phyloP scores from a whole-genome alignment of 2,113 vertebrate species.

The Anarrhichthys ocellatus region DNA sequence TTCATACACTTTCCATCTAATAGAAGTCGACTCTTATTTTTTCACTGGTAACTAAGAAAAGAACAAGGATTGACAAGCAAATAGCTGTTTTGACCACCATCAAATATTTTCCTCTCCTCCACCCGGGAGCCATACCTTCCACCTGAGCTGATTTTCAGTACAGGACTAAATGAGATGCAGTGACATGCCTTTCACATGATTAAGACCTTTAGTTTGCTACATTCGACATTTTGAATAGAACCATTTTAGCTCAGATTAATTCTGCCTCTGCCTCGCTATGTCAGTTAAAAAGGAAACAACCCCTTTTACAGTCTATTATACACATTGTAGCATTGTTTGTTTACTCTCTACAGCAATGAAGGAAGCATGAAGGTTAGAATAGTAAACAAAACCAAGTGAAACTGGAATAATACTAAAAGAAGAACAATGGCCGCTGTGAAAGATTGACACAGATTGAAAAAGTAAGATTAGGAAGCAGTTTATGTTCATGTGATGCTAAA shows the following conservation, averaged over 20 bases:
- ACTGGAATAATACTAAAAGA: not conserved
- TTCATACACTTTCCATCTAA: slow-evolving; percentile 38
- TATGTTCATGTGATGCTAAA: not conserved
- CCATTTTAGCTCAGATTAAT: slow-evolving; percentile 31
- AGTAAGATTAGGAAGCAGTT: not conserved
- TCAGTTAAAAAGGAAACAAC: slow-evolving; percentile 17
- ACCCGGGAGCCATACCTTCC: slow-evolving; percentile 11
- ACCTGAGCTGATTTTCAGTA: slow-evolving; percentile 26
- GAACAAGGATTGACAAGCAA: slow-evolving; percentile 4
- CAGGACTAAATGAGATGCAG: slow-evolving; percentile 50
- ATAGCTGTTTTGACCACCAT: slow-evolving; percentile 26
- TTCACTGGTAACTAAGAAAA: not conserved
- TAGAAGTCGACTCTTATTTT: slow-evolving; percentile 26
- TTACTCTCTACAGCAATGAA: not conserved
- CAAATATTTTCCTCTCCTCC: slow-evolving; percentile 23
- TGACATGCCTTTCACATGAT: slow-evolving; percentile 43
- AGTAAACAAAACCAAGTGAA: slow-evolving; percentile 6
- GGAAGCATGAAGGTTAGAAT: not conserved
- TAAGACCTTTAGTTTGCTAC: slow-evolving; percentile 73
- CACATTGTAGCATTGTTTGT: slow-evolving; percentile 12
- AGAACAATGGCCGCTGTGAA: not conserved
- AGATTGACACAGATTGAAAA: not conserved
- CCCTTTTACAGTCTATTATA: slow-evolving; percentile 29
- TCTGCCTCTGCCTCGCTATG: slow-evolving; percentile 11
- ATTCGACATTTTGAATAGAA: slow-evolving; percentile 45